These are phyloP conservation scores for Griposia aprilina DNA, from an alignment of 2,888 invertebrate species.

Conservation along the genomic window DNA sequence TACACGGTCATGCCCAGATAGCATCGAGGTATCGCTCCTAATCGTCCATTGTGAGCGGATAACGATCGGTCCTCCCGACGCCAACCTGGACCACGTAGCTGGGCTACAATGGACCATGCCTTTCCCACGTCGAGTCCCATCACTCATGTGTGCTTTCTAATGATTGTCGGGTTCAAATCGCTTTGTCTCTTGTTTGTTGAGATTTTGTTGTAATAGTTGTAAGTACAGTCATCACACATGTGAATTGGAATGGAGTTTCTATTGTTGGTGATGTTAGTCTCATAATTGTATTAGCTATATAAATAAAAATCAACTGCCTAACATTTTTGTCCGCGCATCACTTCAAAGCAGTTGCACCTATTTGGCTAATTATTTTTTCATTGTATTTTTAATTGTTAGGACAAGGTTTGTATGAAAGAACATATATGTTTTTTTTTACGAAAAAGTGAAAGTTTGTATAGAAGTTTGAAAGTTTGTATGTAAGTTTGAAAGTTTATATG, in stretches of 20 bases:
- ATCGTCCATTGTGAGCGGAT: constrained; percentile 84
- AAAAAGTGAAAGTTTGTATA: no score
- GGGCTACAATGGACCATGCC: constrained; percentile 72
- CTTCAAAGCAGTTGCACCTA: no score
- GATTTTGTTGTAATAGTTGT: constrained; percentile 21
- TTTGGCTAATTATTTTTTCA: no score
- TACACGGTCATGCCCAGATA: constrained; percentile 77
- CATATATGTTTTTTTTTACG: no score
- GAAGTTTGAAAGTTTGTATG: no score
- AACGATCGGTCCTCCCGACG: constrained; percentile 74
- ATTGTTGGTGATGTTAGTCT: not conserved
- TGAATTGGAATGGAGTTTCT: constrained; percentile 10
- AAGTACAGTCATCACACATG: constrained; percentile 9
- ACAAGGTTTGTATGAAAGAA: no score
- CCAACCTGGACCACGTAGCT: constrained; percentile 56
- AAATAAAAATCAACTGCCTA: no score
- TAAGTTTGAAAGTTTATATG: no score
- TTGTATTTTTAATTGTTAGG: no score
- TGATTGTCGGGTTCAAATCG: constrained; percentile 53
- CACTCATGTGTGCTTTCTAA: constrained; percentile 74
- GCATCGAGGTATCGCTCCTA: constrained; percentile 80
- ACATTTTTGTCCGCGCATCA: no score
- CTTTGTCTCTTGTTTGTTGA: constrained; percentile 42
- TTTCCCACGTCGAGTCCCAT: constrained; percentile 69
- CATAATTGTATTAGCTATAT: not conserved